Evolutionary conservation across 2,888 invertebrate species (phyloP).

Genomic region (Netelia melanura): DNA sequence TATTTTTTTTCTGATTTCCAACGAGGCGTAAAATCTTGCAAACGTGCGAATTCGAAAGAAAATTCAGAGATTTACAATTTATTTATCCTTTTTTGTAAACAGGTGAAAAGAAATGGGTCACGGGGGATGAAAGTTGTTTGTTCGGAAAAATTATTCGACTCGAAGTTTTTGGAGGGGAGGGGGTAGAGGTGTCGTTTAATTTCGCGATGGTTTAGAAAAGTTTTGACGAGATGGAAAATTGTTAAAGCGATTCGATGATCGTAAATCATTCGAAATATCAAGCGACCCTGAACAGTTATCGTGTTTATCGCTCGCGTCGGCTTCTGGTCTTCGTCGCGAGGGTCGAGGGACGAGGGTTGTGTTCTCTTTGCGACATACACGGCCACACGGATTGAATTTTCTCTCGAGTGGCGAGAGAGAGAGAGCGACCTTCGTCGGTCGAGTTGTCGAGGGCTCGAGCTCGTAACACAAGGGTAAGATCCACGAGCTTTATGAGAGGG

Average conservation of each 20-base stretch:
- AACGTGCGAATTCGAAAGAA: too few species aligned
- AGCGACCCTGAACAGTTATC: not conserved
- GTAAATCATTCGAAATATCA: not conserved
- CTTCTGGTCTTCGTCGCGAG: not conserved
- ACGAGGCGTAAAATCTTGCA: too few species aligned
- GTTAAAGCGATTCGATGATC: not conserved
- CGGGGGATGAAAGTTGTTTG: too few species aligned
- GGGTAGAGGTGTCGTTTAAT: not conserved
- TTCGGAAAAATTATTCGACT: too few species aligned
- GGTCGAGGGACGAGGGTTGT: too few species aligned
- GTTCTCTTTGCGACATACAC: conserved; percentile 25
- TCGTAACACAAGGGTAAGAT: conserved; percentile 14
- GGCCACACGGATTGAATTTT: conserved; percentile 55
- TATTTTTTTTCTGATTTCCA: not conserved
- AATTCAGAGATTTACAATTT: too few species aligned
- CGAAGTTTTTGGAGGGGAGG: too few species aligned
- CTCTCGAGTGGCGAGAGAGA: conserved; percentile 20
- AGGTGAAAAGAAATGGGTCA: too few species aligned
- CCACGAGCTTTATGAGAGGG: conserved; percentile 46
- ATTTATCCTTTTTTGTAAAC: too few species aligned
- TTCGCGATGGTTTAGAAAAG: not conserved
- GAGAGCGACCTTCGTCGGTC: conserved; percentile 7
- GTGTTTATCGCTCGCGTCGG: not conserved
- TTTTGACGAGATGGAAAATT: not conserved
- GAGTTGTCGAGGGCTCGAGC: conserved; percentile 49